Conservation (phyloP, 2,888 invertebrate genomes). For the Auanema freiburgensis region DNA sequence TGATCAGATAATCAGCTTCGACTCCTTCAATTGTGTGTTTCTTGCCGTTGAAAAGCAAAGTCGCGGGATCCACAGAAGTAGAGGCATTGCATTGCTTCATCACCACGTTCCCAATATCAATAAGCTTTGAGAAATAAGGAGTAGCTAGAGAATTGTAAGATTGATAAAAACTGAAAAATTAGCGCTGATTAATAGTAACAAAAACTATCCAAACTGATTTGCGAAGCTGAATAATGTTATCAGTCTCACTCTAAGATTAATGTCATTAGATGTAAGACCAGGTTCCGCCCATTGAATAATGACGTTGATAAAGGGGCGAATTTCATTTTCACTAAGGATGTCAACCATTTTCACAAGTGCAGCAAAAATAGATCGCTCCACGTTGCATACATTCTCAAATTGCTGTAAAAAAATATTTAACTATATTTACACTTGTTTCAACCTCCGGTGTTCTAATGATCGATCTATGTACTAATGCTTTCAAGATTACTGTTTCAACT, state of each 20-base stretch:
- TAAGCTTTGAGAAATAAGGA: constrained; percentile 51
- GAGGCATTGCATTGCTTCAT: constrained; percentile 44
- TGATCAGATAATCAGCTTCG: constrained; percentile 41
- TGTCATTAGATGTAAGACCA: constrained; percentile 28
- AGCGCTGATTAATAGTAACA: background rate
- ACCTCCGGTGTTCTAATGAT: constrained; percentile 31
- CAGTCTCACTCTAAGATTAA: constrained; percentile 32
- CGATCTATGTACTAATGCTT: constrained; percentile 29
- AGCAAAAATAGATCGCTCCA: constrained; percentile 29
- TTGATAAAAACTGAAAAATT: constrained; percentile 44
- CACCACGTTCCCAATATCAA: constrained; percentile 48
- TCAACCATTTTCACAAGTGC: constrained; percentile 33
- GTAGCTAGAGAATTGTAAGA: constrained; percentile 53
- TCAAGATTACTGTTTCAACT: constrained; percentile 26
- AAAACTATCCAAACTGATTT: constrained; percentile 34
- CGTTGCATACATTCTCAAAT: constrained; percentile 32
- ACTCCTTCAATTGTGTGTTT: constrained; percentile 39
- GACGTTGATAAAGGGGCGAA: constrained; percentile 44
- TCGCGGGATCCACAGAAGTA: constrained; percentile 22
- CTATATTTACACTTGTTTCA: background rate
- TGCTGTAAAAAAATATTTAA: constrained; percentile 17
- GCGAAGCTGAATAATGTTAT: constrained; percentile 51
- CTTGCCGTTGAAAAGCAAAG: constrained; percentile 41
- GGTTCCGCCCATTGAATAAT: constrained; percentile 47
- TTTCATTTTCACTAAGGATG: constrained; percentile 34